Evolutionary conservation across 1,140 invertebrate genomes (phyloP).

Genomic region (Neomicropteryx cornuta): DNA sequence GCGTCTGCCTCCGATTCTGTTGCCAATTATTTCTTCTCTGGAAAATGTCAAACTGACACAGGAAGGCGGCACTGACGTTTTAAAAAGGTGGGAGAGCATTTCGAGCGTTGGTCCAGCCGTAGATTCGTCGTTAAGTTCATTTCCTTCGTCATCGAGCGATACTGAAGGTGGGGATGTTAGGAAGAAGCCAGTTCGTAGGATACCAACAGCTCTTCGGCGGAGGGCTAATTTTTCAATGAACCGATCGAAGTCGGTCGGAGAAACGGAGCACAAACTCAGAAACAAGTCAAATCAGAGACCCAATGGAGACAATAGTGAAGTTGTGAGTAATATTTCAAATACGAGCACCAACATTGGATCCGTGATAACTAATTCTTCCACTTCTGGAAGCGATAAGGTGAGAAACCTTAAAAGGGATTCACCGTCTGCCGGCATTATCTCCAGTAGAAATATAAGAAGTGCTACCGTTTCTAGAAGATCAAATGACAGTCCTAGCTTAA

Average conservation of each 20-base stretch:
- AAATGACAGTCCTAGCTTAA: slow-evolving; percentile 29
- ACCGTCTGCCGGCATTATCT: slow-evolving; percentile 24
- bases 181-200: slow-evolving; percentile 25
- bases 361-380: slow-evolving; percentile 29
- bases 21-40: slow-evolving; percentile 46
- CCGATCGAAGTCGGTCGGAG: slow-evolving; percentile 37
- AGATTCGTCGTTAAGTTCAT: slow-evolving; percentile 53
- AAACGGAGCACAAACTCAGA: slow-evolving; percentile 21
- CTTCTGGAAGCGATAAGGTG: slow-evolving; percentile 33
- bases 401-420: slow-evolving; percentile 26
- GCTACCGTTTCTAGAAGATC: slow-evolving; percentile 37
- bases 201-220: slow-evolving; percentile 26
- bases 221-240: slow-evolving; percentile 30
- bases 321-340: slow-evolving; percentile 32
- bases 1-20: slow-evolving; percentile 56
- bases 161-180: slow-evolving; percentile 36
- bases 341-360: slow-evolving; percentile 30
- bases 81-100: slow-evolving; percentile 41
- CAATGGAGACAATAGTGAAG: slow-evolving; percentile 37
- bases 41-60: slow-evolving; percentile 33
- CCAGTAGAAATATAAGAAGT: slow-evolving; percentile 45
- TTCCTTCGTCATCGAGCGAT: slow-evolving; percentile 36
- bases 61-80: slow-evolving; percentile 20
- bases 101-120: slow-evolving; percentile 54
- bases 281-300: slow-evolving; percentile 24